Conservation (phyloP, 2,797 vertebrate genomes). For the Nothura maculosa region DNA sequence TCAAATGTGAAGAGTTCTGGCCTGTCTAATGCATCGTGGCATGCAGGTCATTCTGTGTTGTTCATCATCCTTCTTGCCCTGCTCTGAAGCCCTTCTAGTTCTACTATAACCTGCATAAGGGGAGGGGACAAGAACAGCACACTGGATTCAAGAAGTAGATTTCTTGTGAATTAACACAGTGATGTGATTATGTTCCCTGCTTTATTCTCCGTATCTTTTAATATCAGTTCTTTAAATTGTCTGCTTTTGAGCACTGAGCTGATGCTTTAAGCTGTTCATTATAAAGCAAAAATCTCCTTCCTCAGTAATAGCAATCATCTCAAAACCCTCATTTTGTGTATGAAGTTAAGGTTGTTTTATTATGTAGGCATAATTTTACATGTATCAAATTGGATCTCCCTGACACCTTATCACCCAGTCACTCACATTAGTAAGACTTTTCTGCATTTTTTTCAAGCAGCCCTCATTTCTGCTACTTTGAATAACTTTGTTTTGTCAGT, state of each 20-base stretch:
- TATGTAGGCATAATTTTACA: not conserved
- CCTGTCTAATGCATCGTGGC: not conserved
- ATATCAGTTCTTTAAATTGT: not conserved
- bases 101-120: not conserved
- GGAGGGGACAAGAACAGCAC: not conserved
- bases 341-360: not conserved
- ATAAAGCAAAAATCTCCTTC: not conserved
- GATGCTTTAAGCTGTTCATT: not conserved
- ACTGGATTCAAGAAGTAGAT: not conserved
- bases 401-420: not conserved
- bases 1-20: not conserved
- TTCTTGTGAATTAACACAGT: not conserved
- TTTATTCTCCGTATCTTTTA: not conserved
- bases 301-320: not conserved
- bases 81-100: not conserved
- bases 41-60: not conserved
- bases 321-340: not conserved
- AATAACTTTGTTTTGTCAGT: not conserved
- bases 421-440: not conserved
- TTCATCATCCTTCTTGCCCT: not conserved
- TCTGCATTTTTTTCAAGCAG: not conserved
- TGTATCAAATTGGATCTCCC: not conserved
- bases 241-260: not conserved
- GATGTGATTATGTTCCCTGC: not conserved
- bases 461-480: not conserved